Evolutionary conservation across 2,888 invertebrate species (phyloP).

Genomic region (Pachydiplax longipennis): DNA sequence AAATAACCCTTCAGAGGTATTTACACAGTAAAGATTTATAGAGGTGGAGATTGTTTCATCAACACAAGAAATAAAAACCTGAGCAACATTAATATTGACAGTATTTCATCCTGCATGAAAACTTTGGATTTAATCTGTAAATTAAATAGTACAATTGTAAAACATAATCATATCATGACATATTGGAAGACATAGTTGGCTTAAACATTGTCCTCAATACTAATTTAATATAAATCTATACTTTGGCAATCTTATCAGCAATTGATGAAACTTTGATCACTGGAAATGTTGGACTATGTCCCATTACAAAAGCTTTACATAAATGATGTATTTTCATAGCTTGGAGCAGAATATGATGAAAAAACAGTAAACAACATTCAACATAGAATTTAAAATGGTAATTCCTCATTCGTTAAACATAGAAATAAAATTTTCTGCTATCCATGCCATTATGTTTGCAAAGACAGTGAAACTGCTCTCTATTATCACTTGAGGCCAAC

Average conservation of each 20-base stretch:
- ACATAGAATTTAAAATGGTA: background rate
- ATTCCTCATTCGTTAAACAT: background rate
- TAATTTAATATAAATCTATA: conserved; percentile 29
- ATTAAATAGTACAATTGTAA: background rate
- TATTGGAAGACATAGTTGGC: conserved; percentile 35
- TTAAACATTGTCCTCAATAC: conserved; percentile 9
- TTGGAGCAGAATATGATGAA: background rate
- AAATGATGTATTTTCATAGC: background rate
- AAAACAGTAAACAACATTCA: background rate
- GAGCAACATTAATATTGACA: conserved; percentile 34
- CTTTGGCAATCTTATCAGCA: conserved; percentile 1
- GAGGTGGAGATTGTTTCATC: background rate
- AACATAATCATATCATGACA: conserved; percentile 1
- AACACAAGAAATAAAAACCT: conserved; percentile 8
- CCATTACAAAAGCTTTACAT: background rate
- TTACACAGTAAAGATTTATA: conserved; percentile 22
- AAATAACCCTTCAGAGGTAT: conserved; percentile 25
- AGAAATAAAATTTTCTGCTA: background rate
- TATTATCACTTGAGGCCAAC: background rate
- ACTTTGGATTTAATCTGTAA: background rate
- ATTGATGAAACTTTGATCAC: background rate
- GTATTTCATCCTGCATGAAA: background rate
- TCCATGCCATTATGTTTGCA: background rate
- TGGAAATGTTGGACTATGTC: conserved; percentile 8
- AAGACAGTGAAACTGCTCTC: background rate